Evolutionary conservation across 2,113 vertebrate genomes (phyloP), one percentile per base, ranked within the genome.

Genomic region (Clarias magur): DNA sequence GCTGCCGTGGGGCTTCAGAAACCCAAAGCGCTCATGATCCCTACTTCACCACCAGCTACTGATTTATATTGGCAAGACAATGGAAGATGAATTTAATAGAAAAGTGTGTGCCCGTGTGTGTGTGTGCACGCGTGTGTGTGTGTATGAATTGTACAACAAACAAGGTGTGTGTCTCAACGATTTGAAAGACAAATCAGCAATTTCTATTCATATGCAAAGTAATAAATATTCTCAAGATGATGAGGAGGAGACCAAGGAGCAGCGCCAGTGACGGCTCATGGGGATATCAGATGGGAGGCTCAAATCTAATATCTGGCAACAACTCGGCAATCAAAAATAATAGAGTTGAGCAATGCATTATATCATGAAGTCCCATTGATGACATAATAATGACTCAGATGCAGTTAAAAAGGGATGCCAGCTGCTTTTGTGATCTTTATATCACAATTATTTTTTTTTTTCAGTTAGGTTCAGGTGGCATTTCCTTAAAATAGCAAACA

Each of bases 41-140:
- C 56, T 68, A 60, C 30, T 38, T 72, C 76, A 65, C 85, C 21
- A 12, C 34, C 57, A 62, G 82, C 62, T 53, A 70, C 65, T 59
- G 6, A 70, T 53, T 76, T 84, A 80, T 88, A 89, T 87, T 81
- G 67, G 82, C 79, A 83, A 80, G 79, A 82, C 84, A 76, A 73
- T 48, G 38, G 60, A 27, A 42, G 65, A 34, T 60, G 79, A 88
- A 76, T 57, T 15, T 38, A 79, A 79, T 79, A 79, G 53, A 86
- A 62, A n/a, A 82, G 67, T 65, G 48, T 48, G 48, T 48, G 48
- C 6, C 6, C 9, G 48, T 48, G 48, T 48, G 48, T 73, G 34
- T 73, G 67, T 70, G 27, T 70, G 67, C 16, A 72, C 42, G 63
- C 4, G 42, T 81, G 75, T 81, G 68, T 85, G 83, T 59, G 65